These are phyloP conservation scores for Nesometra sesokonis DNA, from an alignment of 35 echinoderm and acorn worm species.

Conservation along the genomic window DNA sequence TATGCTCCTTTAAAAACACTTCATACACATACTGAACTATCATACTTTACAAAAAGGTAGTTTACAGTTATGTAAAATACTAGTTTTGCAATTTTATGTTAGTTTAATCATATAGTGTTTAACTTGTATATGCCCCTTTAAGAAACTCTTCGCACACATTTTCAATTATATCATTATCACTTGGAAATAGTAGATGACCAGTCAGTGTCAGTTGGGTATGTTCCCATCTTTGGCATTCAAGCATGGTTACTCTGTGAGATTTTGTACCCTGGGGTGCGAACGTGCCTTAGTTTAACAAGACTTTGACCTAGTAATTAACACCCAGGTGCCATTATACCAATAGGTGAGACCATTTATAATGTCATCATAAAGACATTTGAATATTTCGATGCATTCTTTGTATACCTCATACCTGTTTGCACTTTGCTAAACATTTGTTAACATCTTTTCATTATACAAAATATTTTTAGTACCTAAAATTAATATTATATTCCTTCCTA, in stretches of 20 bases:
- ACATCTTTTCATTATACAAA: too few relatives aligned
- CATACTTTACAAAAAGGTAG: too few relatives aligned
- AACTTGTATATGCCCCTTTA: not conserved
- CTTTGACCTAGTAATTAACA: not conserved
- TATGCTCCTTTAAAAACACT: too few relatives aligned
- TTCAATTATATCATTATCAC: not conserved
- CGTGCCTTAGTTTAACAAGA: not conserved
- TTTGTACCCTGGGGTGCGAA: not conserved
- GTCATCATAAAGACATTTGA: not conserved
- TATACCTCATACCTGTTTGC: too few relatives aligned
- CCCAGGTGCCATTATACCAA: not conserved
- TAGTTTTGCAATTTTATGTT: too few relatives aligned
- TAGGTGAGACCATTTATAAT: not conserved
- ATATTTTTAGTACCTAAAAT: too few relatives aligned
- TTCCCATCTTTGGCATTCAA: not conserved
- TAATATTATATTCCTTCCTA: too few relatives aligned
- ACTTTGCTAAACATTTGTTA: too few relatives aligned
- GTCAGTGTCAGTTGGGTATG: not conserved
- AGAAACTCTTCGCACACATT: not conserved
- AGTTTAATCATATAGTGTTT: too few relatives aligned
- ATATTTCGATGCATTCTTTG: too few relatives aligned
- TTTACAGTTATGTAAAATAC: too few relatives aligned
- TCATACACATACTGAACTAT: too few relatives aligned
- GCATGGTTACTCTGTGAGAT: not conserved
- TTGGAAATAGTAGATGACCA: not conserved